Evolutionary conservation across 2,113 vertebrate genomes (phyloP).

Genomic region (Atrichornis clamosus): DNA sequence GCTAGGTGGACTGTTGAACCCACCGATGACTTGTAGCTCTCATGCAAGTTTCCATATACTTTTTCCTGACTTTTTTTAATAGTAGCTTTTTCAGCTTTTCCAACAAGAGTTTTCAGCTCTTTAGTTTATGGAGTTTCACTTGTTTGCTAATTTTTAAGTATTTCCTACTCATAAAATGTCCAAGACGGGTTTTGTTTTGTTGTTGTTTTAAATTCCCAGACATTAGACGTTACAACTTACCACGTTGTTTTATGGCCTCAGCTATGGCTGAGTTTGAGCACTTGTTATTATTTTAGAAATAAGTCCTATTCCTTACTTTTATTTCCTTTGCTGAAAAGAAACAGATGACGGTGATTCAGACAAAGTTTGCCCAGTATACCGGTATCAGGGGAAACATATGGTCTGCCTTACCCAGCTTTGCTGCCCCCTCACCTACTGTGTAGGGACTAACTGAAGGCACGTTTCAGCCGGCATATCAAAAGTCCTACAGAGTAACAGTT

Average conservation of each 20-base stretch:
- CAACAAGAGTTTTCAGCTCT: not conserved
- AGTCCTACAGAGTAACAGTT: not conserved
- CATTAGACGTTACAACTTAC: not conserved
- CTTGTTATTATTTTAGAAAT: not conserved
- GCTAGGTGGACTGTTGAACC: not conserved
- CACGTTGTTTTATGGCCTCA: not conserved
- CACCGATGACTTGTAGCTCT: not conserved
- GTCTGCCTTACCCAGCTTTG: not conserved
- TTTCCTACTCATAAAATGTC: not conserved
- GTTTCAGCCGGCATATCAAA: not conserved
- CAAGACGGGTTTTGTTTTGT: not conserved
- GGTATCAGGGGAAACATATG: not conserved
- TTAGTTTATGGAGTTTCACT: not conserved
- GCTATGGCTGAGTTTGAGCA: not conserved
- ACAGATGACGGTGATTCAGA: not conserved
- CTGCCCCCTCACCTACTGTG: not conserved
- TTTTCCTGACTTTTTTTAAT: not conserved
- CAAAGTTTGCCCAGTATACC: not conserved
- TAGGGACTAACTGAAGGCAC: not conserved
- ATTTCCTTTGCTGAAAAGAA: not conserved
- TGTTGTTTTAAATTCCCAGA: not conserved
- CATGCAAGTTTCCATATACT: not conserved
- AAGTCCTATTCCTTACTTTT: not conserved
- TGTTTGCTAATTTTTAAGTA: not conserved
- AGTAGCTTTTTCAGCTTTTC: not conserved